A percentile compares a stretch with the other conserved stretches of the same genome.
These are phyloP conservation scores for Drosophila merina DNA, from an alignment of 2,888 invertebrate genomes.

Conservation along the genomic window DNA sequence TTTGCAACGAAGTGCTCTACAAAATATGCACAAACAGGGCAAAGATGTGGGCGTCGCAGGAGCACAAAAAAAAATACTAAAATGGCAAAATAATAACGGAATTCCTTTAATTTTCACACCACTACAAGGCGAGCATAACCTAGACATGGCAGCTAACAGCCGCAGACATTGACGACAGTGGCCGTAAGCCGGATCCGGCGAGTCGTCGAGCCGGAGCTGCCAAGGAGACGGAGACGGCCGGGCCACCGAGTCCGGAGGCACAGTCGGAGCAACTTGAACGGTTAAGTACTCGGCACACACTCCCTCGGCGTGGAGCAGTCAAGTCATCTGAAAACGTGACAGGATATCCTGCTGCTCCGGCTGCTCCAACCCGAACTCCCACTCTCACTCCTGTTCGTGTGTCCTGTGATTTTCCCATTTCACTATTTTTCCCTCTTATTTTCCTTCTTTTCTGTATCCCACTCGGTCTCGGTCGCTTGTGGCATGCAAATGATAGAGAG, in stretches of 20 bases:
- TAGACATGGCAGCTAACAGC: conserved; percentile 19
- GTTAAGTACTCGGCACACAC: conserved; percentile 68
- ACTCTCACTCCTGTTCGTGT: conserved; percentile 13
- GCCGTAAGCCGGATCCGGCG: conserved; percentile 49
- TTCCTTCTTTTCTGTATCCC: background rate
- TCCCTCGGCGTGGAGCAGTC: conserved; percentile 58
- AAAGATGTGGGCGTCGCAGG: background rate
- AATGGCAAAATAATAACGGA: conserved; percentile 71
- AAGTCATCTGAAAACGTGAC: conserved; percentile 78
- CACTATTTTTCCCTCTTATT: conserved; percentile 4
- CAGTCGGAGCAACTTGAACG: conserved; percentile 67
- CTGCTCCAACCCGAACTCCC: conserved; percentile 25
- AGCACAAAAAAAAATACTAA: conserved; percentile 49
- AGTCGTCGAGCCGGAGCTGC: conserved; percentile 26
- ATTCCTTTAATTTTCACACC: conserved; percentile 76
- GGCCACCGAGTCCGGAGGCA: conserved; percentile 47
- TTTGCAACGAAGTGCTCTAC: conserved; percentile 73
- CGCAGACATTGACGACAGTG: conserved; percentile 74
- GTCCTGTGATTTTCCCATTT: conserved; percentile 29
- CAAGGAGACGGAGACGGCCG: conserved; percentile 16
- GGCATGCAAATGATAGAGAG: conserved; percentile 65
- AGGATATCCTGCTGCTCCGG: conserved; percentile 69
- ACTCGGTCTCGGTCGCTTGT: conserved; percentile 22
- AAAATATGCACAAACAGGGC: conserved; percentile 50
- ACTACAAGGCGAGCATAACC: conserved; percentile 47